phyloP scores from a whole-genome alignment of 2,113 vertebrate genomes.

The Nicator chloris region DNA sequence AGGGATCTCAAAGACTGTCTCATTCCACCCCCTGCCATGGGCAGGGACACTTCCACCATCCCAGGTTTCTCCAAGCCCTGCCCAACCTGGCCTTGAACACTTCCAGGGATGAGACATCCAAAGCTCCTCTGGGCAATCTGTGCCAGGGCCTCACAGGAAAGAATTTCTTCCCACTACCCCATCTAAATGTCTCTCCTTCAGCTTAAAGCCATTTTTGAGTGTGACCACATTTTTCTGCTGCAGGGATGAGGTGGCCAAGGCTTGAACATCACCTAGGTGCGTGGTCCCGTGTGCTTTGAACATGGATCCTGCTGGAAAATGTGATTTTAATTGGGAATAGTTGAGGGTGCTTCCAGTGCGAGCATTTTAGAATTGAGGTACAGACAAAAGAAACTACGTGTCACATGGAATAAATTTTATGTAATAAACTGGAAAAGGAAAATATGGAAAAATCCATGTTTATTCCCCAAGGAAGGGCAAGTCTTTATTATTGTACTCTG shows the following conservation, averaged over 20 bases:
- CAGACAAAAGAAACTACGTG: rapidly evolving
- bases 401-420: not conserved
- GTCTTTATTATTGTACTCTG: not conserved
- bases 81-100: not conserved
- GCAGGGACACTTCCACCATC: not conserved
- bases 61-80: not conserved
- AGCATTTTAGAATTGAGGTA: not conserved
- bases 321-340: not conserved
- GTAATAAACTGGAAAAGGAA: not conserved
- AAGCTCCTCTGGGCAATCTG: not conserved
- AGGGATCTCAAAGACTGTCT: rapidly evolving
- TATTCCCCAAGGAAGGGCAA: not conserved
- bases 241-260: not conserved
- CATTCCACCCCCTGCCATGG: not conserved
- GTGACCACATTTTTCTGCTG: not conserved
- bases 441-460: not conserved
- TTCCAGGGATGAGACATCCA: not conserved
- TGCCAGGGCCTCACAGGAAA: not conserved
- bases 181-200: not conserved
- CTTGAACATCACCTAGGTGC: not conserved
- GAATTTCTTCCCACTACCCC: not conserved
- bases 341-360: not conserved
- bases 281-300: not conserved
- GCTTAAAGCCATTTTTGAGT: not conserved
- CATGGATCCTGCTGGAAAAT: not conserved